These are phyloP conservation scores for Aleiodes testaceus DNA, from an alignment of 2,888 invertebrate species.

Conservation along the genomic window DNA sequence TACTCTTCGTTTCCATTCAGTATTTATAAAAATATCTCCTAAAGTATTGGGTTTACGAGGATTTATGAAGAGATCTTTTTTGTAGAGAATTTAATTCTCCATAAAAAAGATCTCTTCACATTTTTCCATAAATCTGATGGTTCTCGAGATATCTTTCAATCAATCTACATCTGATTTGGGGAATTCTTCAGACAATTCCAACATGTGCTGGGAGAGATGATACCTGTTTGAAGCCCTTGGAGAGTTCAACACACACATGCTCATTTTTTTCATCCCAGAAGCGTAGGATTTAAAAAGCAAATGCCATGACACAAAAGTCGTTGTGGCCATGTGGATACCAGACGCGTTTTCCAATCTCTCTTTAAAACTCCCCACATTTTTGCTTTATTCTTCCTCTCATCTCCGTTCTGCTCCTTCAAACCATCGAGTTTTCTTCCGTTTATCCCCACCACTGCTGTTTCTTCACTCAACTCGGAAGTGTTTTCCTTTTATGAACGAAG, in stretches of 20 bases:
- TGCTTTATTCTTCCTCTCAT: constrained; percentile 1
- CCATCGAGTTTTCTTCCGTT: neutral
- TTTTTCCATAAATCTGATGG: neutral
- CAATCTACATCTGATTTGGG: neutral
- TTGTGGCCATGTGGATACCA: constrained; percentile 39
- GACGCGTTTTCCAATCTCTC: constrained; percentile 32
- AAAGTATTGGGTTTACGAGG: neutral
- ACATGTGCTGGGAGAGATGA: neutral
- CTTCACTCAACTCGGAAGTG: constrained; percentile 23
- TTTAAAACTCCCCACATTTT: constrained; percentile 3
- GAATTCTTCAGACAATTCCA: neutral
- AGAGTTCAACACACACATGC: neutral
- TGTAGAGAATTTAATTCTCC: too few relatives aligned
- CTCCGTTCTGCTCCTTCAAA: constrained; percentile 28
- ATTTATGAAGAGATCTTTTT: too few relatives aligned
- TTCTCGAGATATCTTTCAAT: too few relatives aligned
- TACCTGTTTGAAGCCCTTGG: constrained; percentile 4
- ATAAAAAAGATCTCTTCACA: too few relatives aligned
- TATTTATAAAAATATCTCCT: neutral
- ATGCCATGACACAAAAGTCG: constrained; percentile 20
- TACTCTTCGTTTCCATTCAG: neutral
- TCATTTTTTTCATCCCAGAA: constrained; percentile 3
- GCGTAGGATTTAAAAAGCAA: constrained; percentile 34
- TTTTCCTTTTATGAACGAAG: constrained; percentile 23
- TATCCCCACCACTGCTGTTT: neutral